Evolutionary conservation across 64 coral and sea anemone species (phyloP).

Genomic region (Montipora efflorescens): DNA sequence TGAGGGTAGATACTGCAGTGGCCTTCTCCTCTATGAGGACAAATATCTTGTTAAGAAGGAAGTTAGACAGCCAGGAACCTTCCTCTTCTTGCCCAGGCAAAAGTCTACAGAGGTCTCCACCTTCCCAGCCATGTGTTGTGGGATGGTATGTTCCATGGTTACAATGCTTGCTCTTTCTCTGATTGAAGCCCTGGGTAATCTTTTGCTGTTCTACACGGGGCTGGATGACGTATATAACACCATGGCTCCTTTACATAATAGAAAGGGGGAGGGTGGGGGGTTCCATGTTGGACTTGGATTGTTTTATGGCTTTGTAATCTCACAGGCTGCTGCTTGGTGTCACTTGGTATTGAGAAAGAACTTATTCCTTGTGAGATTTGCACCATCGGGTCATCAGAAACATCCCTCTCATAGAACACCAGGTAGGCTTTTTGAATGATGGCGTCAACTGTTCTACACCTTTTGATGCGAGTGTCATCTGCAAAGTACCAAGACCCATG

Average conservation of each 20-base stretch:
- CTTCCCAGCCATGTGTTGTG: not conserved
- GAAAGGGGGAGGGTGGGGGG: not conserved
- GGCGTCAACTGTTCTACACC: slow-evolving; percentile 32
- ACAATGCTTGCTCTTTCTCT: not conserved
- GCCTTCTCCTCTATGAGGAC: slow-evolving; percentile 8
- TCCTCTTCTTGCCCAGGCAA: slow-evolving; percentile 1
- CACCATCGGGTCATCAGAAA: slow-evolving; percentile 27
- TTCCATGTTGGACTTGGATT: not conserved
- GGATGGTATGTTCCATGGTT: not conserved
- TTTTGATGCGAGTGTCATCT: slow-evolving; percentile 46
- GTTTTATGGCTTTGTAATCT: not conserved
- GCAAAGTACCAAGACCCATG: slow-evolving; percentile 65
- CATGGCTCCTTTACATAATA: not conserved
- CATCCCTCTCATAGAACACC: slow-evolving; percentile 66
- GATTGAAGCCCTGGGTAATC: not conserved
- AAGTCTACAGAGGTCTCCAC: not conserved
- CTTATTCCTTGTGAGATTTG: slow-evolving; percentile 32
- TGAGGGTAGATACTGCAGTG: slow-evolving; percentile 52
- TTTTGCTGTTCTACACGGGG: slow-evolving; percentile 11
- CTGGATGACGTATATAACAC: not conserved
- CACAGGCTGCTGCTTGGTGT: not conserved
- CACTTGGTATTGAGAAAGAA: slow-evolving; percentile 7
- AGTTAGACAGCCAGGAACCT: not conserved
- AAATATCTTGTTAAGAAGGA: slow-evolving; percentile 9
- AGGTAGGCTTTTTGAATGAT: slow-evolving; percentile 60